A percentile compares a stretch with the other conserved stretches of the same genome.
Evolutionary conservation across 2,888 invertebrate genomes (phyloP).

Genomic region (Saturnia pavonia): DNA sequence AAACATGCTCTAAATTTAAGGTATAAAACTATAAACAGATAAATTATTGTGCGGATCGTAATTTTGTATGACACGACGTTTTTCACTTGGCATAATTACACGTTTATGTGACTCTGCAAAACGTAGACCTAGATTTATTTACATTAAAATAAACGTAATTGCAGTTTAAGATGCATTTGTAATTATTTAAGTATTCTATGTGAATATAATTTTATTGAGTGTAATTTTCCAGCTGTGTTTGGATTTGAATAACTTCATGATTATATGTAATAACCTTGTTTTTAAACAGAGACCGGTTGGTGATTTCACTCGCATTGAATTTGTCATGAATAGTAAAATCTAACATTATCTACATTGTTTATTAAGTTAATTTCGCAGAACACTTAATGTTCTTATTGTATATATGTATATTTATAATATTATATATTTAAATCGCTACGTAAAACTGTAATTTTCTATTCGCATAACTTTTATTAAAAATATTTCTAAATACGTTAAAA

Average conservation of each 20-base stretch:
- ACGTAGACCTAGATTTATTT: neutral
- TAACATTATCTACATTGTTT: neutral
- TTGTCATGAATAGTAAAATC: neutral
- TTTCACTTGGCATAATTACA: neutral
- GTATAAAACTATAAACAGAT: neutral
- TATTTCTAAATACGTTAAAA: too few species aligned
- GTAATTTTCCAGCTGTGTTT: neutral
- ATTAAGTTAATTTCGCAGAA: neutral
- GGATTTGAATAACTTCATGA: neutral
- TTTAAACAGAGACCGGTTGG: neutral
- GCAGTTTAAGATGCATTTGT: neutral
- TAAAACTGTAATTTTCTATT: neutral
- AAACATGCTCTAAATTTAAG: neutral
- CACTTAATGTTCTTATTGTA: neutral
- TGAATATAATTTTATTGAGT: neutral
- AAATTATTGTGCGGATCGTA: neutral
- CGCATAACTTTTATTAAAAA: neutral
- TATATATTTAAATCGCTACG: neutral
- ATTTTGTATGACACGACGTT: neutral
- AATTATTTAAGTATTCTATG: neutral
- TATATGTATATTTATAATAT: neutral
- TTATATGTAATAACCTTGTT: neutral
- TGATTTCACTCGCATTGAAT: constrained; percentile 5
- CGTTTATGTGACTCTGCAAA: neutral
- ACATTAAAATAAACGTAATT: neutral